Evolutionary conservation across 64 coral and sea anemone genomes (phyloP).

Genomic region (Cladopsammia gracilis): DNA sequence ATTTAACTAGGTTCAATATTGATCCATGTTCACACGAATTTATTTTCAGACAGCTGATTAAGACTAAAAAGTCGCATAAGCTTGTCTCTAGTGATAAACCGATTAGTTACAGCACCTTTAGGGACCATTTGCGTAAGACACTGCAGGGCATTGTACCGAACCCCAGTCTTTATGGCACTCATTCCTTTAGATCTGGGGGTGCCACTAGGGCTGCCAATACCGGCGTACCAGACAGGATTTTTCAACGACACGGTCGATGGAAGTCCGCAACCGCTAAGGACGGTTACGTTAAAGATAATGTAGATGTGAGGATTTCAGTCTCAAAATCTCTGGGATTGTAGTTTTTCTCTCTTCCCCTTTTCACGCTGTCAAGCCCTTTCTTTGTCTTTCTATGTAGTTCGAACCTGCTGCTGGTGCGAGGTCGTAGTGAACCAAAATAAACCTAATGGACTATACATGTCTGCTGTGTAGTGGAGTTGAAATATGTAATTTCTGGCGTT

Average conservation of each 20-base stretch:
- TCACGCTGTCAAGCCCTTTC: constrained; percentile 13
- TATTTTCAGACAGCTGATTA: no score
- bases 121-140: constrained; percentile 3
- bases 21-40: no score
- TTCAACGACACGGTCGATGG: constrained; percentile 23
- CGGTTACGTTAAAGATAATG: neutral
- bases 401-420: no score
- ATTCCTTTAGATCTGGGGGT: constrained; percentile 14
- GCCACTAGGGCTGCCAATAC: neutral
- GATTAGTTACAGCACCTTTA: constrained; percentile 10
- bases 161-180: constrained; percentile 2
- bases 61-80: constrained; percentile 34
- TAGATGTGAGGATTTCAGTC: neutral
- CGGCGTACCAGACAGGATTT: neutral
- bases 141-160: neutral
- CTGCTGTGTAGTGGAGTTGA: no score
- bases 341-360: neutral
- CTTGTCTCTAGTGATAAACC: neutral
- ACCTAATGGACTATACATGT: no score
- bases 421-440: no score
- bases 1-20: no score
- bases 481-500: no score
- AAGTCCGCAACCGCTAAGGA: constrained; percentile 20
- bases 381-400: no score
- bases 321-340: constrained; percentile 18